Percentiles rank a stretch among this genome's conserved stretches.
Conservation (phyloP, 2,888 invertebrate genomes). For the Gymnoscelis rufifasciata region DNA sequence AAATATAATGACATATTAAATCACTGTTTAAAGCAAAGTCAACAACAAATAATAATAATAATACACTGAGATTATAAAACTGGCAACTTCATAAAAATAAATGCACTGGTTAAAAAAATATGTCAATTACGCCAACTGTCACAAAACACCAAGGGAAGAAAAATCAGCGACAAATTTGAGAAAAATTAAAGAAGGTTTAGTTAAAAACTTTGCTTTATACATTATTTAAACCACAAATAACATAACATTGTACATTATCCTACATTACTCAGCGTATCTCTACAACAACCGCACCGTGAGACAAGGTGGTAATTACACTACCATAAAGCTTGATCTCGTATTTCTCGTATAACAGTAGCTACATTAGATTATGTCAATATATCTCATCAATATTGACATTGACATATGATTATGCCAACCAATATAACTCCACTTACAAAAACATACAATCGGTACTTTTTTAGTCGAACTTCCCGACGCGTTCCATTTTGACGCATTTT, state of each 20-base stretch:
- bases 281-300: conserved; percentile 38
- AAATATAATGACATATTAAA: background rate
- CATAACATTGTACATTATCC: conserved; percentile 7
- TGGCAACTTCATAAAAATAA: conserved; percentile 6
- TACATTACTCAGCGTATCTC: conserved; percentile 6
- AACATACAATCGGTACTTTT: background rate
- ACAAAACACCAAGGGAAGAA: too few relatives aligned
- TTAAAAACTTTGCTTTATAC: conserved; percentile 9
- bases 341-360: conserved; percentile 12
- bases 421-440: background rate
- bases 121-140: too few relatives aligned
- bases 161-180: too few relatives aligned
- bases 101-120: conserved; percentile 8
- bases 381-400: conserved; percentile 2
- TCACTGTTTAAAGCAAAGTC: conserved; percentile 8
- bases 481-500: background rate
- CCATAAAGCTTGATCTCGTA: conserved; percentile 70
- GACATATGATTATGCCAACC: background rate
- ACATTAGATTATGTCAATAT: conserved; percentile 15
- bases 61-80: background rate
- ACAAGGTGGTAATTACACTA: conserved; percentile 60
- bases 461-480: background rate
- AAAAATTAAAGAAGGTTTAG: too few relatives aligned
- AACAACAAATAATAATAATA: background rate
- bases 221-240: conserved; percentile 14